A percentile compares a stretch with the other conserved stretches of the same genome.
phyloP scores from a whole-genome alignment of 2,113 vertebrate genomes.

The Carassius carassius region DNA sequence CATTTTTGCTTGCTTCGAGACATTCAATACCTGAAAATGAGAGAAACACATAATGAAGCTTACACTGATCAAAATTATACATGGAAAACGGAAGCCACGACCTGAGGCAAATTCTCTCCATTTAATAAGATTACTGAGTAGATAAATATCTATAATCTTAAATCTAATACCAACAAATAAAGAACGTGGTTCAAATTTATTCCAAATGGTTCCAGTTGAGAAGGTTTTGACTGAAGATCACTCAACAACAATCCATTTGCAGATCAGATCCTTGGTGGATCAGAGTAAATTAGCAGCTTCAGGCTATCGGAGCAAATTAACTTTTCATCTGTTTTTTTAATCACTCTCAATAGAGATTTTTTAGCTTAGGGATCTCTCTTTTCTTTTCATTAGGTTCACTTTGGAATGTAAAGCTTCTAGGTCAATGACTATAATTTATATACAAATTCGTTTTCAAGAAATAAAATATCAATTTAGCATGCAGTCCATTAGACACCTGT shows the following conservation, averaged over 20 bases:
- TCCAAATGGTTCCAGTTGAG: constrained; percentile 5
- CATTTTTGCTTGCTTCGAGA: not conserved
- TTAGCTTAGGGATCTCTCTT: constrained; percentile 48
- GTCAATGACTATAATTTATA: constrained; percentile 37
- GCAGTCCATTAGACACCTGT: constrained; percentile 21
- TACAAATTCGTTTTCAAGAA: not conserved
- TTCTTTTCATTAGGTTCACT: constrained; percentile 40
- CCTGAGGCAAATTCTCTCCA: not conserved
- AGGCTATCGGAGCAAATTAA: constrained; percentile 56
- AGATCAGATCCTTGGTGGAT: constrained; percentile 51
- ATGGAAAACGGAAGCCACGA: not conserved
- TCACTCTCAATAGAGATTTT: constrained; percentile 52
- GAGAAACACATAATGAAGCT: not conserved
- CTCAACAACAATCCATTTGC: constrained; percentile 52
- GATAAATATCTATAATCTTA: not conserved
- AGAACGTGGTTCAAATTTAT: not conserved
- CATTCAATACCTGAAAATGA: not conserved
- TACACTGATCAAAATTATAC: not conserved
- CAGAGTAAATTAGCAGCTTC: constrained; percentile 57
- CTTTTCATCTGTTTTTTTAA: constrained; percentile 60
- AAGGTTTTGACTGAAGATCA: constrained; percentile 48
- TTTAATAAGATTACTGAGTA: not conserved
- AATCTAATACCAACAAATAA: not conserved
- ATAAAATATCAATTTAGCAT: constrained; percentile 6
- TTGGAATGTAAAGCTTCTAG: constrained; percentile 47